Percentiles rank a stretch among this genome's conserved stretches.
Conservation (phyloP, 2,888 invertebrate species). For the Oligia fasciuncula region DNA sequence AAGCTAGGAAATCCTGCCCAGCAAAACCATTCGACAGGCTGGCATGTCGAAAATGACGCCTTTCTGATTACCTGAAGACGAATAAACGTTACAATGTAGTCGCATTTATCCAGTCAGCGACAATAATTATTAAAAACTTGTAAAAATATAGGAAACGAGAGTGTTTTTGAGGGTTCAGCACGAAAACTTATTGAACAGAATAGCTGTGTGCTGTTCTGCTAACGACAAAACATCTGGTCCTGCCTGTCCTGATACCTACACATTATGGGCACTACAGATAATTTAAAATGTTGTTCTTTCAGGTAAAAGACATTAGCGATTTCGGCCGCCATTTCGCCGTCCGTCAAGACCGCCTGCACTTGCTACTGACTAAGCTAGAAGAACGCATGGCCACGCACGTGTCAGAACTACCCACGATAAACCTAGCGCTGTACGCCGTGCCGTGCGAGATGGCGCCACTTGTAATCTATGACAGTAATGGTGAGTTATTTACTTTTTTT, state of each 20-base stretch:
- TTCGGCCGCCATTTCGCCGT: slow-evolving; percentile 91
- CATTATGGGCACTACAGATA: not conserved
- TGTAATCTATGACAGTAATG: slow-evolving; percentile 91
- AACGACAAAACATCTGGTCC: not conserved
- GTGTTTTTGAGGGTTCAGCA: not conserved
- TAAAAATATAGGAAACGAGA: not conserved
- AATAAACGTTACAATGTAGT: not conserved
- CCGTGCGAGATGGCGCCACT: slow-evolving; percentile 94
- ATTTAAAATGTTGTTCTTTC: not conserved
- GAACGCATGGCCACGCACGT: slow-evolving; percentile 96
- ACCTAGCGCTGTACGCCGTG: slow-evolving; percentile 95
- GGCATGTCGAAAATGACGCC: not conserved
- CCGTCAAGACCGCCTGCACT: slow-evolving; percentile 93
- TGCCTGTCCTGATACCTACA: not conserved
- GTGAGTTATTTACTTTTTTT: slow-evolving; percentile 64
- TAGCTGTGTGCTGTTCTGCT: not conserved
- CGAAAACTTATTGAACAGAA: not conserved
- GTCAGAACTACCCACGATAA: slow-evolving; percentile 94
- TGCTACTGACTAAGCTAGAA: slow-evolving; percentile 96
- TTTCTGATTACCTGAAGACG: not conserved
- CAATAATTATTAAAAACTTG: not conserved
- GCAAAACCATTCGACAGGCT: not conserved
- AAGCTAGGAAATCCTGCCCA: not conserved
- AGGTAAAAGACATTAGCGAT: slow-evolving; percentile 74
- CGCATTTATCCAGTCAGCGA: not conserved